Base-by-base conservation (phyloP, 1,140 invertebrate species). In the Aporrectodea caliginosa region DNA sequence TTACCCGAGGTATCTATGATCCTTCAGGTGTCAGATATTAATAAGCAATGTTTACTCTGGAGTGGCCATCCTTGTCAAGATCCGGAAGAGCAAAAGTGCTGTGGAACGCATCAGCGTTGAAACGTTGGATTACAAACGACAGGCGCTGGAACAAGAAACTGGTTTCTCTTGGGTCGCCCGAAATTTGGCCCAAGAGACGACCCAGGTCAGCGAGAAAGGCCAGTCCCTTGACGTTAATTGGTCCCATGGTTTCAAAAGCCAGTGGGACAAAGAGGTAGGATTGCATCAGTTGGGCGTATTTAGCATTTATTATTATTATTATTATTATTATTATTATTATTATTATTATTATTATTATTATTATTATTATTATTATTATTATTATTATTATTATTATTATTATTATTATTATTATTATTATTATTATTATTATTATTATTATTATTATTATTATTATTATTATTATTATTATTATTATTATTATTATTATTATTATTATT, bases 251-350 rank as follows among this genome's bases (percentile, higher is more conserved):
- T 58, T 22, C 22, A 22, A 22, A 12, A 22, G 43, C 6, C 6
- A 22, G 43, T 6, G 43, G 6, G 43, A 22, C 43, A 22, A 12
- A 58, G 6, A 58, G 43, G 43, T 22, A 58, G 22, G 43, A 58
- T 58, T 58, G 6, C 43, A 12, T 58, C 22, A 58, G 22, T 58
- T 58, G 43, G 22, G 22, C 43, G 6, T 12, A 6, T 58, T 58
- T 58, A 58, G 22, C 6, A 58, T 22, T 58, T 58, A 22, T 58
- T 58, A 58, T 58, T 58, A 58, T 58, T 58, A 58, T 58, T 58
- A 58, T 58, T 58, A 58, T 58, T 58, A 58, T 58, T 58, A 58
- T 58, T 58, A 58, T 58, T 58, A 58, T 58, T 58, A 58, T 58
- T 58, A 58, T 58, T 58, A 58, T 58, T 58, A 58, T 58, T 58